phyloP scores from a whole-genome alignment of 1,140 invertebrate genomes.

The Conus betulinus region DNA sequence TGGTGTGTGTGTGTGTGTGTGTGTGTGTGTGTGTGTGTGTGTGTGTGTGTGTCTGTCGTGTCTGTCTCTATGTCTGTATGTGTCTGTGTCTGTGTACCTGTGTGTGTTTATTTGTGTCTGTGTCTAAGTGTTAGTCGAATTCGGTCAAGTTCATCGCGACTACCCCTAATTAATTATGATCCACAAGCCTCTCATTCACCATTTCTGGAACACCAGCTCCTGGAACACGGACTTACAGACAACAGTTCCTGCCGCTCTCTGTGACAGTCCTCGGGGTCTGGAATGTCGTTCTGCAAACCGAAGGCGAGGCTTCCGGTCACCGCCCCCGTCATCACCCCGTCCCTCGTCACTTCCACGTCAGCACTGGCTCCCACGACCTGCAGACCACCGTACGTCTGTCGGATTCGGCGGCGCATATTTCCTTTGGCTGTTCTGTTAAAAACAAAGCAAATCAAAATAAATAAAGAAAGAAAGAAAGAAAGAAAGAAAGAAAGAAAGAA shows the following conservation, averaged over 20 bases:
- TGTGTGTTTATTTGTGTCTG: no score
- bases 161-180: no score
- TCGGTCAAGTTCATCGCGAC: no score
- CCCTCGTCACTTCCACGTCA: conserved; percentile 22
- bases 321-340: background rate
- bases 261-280: background rate
- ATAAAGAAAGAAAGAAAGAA: no score
- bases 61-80: no score
- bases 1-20: no score
- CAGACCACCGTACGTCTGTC: conserved; percentile 6
- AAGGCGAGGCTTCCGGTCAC: conserved; percentile 22
- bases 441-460: background rate
- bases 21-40: no score
- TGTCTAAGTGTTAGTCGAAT: background rate
- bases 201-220: no score
- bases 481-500: background rate
- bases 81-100: no score
- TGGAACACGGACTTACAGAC: background rate
- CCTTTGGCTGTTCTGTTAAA: conserved; percentile 26
- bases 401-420: background rate
- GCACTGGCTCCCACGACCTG: conserved; percentile 26
- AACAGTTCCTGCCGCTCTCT: background rate
- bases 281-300: conserved; percentile 15
- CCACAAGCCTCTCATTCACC: no score
- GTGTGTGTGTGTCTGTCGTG: background rate